Conservation (phyloP, 1,140 invertebrate species). For the Zophobas atratus region DNA sequence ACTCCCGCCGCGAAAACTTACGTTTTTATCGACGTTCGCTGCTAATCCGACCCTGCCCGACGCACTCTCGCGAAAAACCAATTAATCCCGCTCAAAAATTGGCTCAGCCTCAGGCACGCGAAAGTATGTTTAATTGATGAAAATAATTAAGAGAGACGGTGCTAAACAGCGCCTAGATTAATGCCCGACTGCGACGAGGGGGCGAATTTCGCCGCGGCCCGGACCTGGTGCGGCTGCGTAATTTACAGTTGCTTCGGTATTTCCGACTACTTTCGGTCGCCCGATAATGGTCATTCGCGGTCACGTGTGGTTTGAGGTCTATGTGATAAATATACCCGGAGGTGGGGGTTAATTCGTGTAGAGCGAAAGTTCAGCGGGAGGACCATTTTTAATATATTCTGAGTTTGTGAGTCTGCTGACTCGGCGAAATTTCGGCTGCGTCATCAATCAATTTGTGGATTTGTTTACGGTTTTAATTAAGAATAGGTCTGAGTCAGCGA, state of each 20-base stretch:
- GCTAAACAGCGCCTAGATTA: slow-evolving; percentile 36
- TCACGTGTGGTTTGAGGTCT: slow-evolving; percentile 20
- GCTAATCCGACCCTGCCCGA: neutral
- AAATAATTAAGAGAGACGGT: slow-evolving; percentile 41
- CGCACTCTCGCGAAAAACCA: slow-evolving; percentile 1
- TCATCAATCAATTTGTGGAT: neutral
- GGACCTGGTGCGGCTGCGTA: slow-evolving; percentile 22
- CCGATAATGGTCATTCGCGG: slow-evolving; percentile 32
- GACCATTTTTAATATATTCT: too few relatives aligned
- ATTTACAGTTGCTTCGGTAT: slow-evolving; percentile 18
- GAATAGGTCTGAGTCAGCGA: too few relatives aligned
- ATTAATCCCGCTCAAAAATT: slow-evolving; percentile 37
- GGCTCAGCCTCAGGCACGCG: slow-evolving; percentile 7
- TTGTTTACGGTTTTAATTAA: too few relatives aligned
- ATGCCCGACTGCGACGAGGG: neutral
- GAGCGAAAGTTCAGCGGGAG: too few relatives aligned
- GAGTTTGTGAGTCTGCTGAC: too few relatives aligned
- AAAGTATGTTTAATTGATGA: slow-evolving; percentile 35
- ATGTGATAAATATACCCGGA: slow-evolving; percentile 7
- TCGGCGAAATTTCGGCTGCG: neutral
- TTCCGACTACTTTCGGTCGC: slow-evolving; percentile 27
- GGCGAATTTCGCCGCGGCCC: neutral
- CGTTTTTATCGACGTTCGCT: too few relatives aligned
- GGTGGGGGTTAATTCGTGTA: neutral
- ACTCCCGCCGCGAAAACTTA: neutral